Base-by-base conservation (phyloP, 2,888 invertebrate species). In the Elmis aenea region DNA sequence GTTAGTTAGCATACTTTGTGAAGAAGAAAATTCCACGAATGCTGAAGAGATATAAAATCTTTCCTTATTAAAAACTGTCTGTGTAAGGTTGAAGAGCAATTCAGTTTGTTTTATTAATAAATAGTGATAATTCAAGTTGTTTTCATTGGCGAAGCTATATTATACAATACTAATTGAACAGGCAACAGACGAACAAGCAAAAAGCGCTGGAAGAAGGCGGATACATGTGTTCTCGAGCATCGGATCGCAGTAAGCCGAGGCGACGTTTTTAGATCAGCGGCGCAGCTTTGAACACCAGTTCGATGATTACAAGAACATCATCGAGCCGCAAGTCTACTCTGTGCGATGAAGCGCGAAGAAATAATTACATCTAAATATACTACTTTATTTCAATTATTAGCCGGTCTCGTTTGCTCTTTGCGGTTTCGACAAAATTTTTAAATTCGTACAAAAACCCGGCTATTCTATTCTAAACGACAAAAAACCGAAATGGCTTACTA, bases 141-240 rank as follows among this genome's bases (percentile, higher is more conserved):
- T n/a, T n/a, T n/a, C n/a, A n/a, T n/a, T n/a, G n/a, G n/a, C n/a
- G n/a, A n/a, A n/a, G n/a, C n/a, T n/a, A n/a, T n/a, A n/a, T n/a
- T 41, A 27, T 32, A 28, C 36, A 25, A 35, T 50, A 54, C 58
- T 55, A 58, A 58, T 55, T 57, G 55, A 58, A 55, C 52, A 48
- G 35, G 50, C 39, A 53, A 45, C 41, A 47, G 52, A 50, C 49
- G 44, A 39, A 45, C 43, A 41, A 42, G 50, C 51, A 57, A 59
- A 59, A 59, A 58, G 54, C 46, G 48, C 46, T 46, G 46, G 46
- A 46, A 51, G 55, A 50, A 54, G 52, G 54, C 52, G 53, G 55
- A 46, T 60, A 59, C 57, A 60, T 57, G 57, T 61, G 60, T 61
- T 59, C 56, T 54, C 48, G 51, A 45, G 54, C 58, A 55, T 51